These are phyloP conservation scores for Cyprinella venusta DNA, from an alignment of 2,797 vertebrate species.

Conservation along the genomic window DNA sequence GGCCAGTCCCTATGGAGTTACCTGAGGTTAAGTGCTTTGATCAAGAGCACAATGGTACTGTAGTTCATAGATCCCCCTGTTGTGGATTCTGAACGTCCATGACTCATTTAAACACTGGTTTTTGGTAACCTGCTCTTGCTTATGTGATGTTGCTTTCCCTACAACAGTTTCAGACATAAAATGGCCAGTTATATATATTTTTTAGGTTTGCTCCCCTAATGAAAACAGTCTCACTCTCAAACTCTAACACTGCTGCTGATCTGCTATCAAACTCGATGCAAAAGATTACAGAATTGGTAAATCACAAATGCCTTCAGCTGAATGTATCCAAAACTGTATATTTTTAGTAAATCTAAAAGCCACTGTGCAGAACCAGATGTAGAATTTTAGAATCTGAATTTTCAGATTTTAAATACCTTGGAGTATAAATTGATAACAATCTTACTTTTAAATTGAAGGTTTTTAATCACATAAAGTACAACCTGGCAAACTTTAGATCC, in stretches of 20 bases:
- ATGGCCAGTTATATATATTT: not conserved
- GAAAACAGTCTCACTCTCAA: not conserved
- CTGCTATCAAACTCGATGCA: too few relatives aligned
- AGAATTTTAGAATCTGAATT: too few relatives aligned
- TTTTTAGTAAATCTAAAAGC: too few relatives aligned
- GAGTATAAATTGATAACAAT: too few relatives aligned
- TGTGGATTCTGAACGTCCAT: not conserved
- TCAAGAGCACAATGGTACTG: slow-evolving; percentile 13
- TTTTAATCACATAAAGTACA: too few relatives aligned
- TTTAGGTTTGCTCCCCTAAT: not conserved
- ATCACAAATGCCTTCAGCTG: too few relatives aligned
- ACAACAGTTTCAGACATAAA: not conserved
- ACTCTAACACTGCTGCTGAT: not conserved
- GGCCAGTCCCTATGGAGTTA: slow-evolving; percentile 25
- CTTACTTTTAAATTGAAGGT: too few relatives aligned
- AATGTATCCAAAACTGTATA: too few relatives aligned
- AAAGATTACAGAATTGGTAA: too few relatives aligned
- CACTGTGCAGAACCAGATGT: too few relatives aligned
- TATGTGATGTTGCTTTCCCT: not conserved
- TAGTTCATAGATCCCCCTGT: slow-evolving; percentile 8
- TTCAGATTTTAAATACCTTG: too few relatives aligned
- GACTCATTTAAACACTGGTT: not conserved
- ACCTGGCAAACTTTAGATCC: too few relatives aligned
- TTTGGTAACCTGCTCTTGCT: not conserved
- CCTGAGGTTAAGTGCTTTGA: slow-evolving; percentile 25